Base-by-base conservation (phyloP, 2,888 invertebrate genomes). In the Drosophila barbarae region DNA sequence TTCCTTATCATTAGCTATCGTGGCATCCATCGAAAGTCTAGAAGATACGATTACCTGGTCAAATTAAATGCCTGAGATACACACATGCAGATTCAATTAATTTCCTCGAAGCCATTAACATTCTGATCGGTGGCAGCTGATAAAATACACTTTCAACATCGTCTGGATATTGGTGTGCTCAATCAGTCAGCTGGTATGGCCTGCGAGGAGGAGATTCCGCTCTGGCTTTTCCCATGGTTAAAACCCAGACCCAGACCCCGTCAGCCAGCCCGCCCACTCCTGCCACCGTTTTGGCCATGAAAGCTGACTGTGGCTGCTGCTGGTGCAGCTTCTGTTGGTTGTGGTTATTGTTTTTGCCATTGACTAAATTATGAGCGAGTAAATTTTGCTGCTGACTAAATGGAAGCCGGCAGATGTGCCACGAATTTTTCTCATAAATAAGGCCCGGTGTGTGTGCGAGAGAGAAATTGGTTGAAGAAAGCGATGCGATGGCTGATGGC, bases 391-490 rank as follows among this genome's bases (percentile, higher is more conserved):
- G 55, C 66, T 67, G 57, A 66, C 54, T 60, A 66, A 71, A 60
- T 76, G 74, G 77, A 23, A 65, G 72, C 54, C 63, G 63, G 80
- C 77, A 83, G 84, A 83, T 77, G 84, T 81, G 71, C 81, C 69
- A 77, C 66, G 73, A 71, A 76, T 69, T 73, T 84, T 78, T 60
- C 82, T 68, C 79, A 84, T 81, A 77, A 78, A 78, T 84, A 64
- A 63, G 52, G 26, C 35, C 41, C 30, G 7, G 55, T 30, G 57
- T 38, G 52, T 53, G 56, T 73, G 59, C 61, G 63, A 71, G 51
- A 44, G 41, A 57, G 55, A 75, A 84, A 80, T 55, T 84, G 58
- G 67, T 35, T 60, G 76, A 73, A 81, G 78, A 78, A 78, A 78
- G 81, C 77, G 65, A 69, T 35, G 42, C 64, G 60, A 51, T 61